These are phyloP conservation scores for Theretra japonica DNA, from an alignment of 2,888 invertebrate genomes.

Conservation along the genomic window DNA sequence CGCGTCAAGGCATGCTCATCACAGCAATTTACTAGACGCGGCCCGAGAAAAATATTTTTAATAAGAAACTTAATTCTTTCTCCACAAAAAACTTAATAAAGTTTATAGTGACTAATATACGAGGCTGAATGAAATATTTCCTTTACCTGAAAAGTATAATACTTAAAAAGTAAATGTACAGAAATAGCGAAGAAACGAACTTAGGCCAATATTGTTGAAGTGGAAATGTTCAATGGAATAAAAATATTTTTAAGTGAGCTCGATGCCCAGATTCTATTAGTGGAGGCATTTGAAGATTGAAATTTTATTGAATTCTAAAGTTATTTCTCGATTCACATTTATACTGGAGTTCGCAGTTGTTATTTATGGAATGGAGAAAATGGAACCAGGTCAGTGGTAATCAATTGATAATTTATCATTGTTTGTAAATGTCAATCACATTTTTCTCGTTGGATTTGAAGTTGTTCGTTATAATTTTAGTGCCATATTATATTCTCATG, in stretches of 20 bases:
- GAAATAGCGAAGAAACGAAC: slow-evolving; percentile 19
- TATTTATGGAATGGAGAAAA: no score
- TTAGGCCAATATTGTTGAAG: not conserved
- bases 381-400: no score
- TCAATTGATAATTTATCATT: no score
- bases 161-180: not conserved
- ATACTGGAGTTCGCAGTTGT: no score
- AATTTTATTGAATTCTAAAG: not conserved
- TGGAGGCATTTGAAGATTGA: not conserved
- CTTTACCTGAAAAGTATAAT: slow-evolving; percentile 4
- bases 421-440: no score
- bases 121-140: slow-evolving; percentile 1
- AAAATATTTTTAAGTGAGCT: slow-evolving; percentile 1
- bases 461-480: no score
- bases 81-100: slow-evolving; percentile 23
- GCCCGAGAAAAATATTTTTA: slow-evolving; percentile 12
- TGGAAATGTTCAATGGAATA: not conserved
- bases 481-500: no score
- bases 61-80: slow-evolving; percentile 17
- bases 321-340: not conserved
- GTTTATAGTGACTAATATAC: slow-evolving; percentile 18
- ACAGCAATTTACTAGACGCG: slow-evolving; percentile 8
- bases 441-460: no score
- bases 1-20: not conserved
- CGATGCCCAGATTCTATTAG: not conserved